A percentile compares a stretch with the other conserved stretches of the same genome.
phyloP scores from a whole-genome alignment of 2,797 vertebrate species.

The Nothura maculosa region DNA sequence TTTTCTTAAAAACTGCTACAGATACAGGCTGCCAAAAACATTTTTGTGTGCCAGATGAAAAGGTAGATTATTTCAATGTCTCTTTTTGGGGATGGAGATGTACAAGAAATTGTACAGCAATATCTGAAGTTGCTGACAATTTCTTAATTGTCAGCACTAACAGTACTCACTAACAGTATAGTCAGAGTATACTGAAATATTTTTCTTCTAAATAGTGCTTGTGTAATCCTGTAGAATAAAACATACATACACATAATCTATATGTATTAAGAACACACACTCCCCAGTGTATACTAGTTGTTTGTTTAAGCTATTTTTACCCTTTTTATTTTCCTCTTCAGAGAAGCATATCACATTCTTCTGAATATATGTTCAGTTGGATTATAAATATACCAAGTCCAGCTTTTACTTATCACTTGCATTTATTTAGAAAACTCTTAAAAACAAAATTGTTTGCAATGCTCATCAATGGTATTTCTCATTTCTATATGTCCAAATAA shows the following conservation, averaged over 20 bases:
- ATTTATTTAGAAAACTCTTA: neutral
- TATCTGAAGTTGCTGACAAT: neutral
- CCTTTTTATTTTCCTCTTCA: neutral
- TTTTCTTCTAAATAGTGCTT: neutral
- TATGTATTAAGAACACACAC: neutral
- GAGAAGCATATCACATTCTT: neutral
- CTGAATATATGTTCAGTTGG: neutral
- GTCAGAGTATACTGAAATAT: neutral
- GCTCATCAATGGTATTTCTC: neutral
- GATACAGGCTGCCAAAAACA: neutral
- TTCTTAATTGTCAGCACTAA: no score
- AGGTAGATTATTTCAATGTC: neutral
- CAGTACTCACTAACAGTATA: neutral
- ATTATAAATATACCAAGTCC: neutral
- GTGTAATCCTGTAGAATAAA: neutral
- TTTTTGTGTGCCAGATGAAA: neutral
- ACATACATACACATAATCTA: fast-evolving
- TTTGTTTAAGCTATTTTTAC: neutral
- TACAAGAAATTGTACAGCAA: neutral
- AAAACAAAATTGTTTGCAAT: neutral
- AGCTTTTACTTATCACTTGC: neutral
- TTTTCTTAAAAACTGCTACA: neutral
- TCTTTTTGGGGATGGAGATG: neutral
- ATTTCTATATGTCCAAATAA: neutral
- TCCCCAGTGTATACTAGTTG: neutral